Percentiles rank a stretch among this genome's conserved stretches.
These are phyloP conservation scores for Larimichthys polyactis DNA, from an alignment of 2,113 vertebrate genomes.

Conservation along the genomic window DNA sequence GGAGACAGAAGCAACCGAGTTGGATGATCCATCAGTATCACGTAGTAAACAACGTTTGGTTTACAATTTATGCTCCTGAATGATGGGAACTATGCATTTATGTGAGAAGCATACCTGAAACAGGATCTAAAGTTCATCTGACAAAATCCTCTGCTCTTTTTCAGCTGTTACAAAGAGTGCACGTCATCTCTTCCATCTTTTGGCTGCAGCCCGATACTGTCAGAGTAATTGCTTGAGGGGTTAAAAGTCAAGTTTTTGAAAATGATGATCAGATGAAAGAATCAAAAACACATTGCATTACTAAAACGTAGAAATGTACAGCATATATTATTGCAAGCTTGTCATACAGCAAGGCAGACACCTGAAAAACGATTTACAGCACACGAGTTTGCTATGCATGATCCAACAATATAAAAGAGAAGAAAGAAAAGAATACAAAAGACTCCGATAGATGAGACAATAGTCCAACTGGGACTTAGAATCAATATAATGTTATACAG, in stretches of 20 bases:
- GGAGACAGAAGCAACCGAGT: slow-evolving; percentile 1
- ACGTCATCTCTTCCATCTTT: neutral
- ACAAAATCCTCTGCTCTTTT: slow-evolving; percentile 16
- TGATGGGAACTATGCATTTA: slow-evolving; percentile 23
- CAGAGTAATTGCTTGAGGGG: neutral
- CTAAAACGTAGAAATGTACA: neutral
- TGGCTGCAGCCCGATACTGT: slow-evolving; percentile 4
- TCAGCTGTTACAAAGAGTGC: neutral
- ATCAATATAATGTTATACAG: slow-evolving; percentile 37
- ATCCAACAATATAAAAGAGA: slow-evolving; percentile 15
- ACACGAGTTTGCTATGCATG: neutral
- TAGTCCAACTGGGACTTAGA: slow-evolving; percentile 7
- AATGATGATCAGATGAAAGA: slow-evolving; percentile 3
- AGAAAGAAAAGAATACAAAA: neutral
- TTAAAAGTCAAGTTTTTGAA: neutral
- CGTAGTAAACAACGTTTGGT: slow-evolving; percentile 40
- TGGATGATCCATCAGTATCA: slow-evolving; percentile 35
- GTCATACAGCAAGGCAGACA: neutral
- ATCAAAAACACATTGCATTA: neutral
- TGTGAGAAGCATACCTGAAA: slow-evolving; percentile 31
- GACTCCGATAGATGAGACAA: slow-evolving; percentile 6
- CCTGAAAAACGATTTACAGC: neutral
- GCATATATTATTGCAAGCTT: neutral
- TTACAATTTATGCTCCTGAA: slow-evolving; percentile 13
- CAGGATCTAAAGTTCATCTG: slow-evolving; percentile 18